Percentiles rank a stretch among this genome's conserved stretches.
Evolutionary conservation across 2,888 invertebrate species (phyloP).

Genomic region (Rotaria macrura): DNA sequence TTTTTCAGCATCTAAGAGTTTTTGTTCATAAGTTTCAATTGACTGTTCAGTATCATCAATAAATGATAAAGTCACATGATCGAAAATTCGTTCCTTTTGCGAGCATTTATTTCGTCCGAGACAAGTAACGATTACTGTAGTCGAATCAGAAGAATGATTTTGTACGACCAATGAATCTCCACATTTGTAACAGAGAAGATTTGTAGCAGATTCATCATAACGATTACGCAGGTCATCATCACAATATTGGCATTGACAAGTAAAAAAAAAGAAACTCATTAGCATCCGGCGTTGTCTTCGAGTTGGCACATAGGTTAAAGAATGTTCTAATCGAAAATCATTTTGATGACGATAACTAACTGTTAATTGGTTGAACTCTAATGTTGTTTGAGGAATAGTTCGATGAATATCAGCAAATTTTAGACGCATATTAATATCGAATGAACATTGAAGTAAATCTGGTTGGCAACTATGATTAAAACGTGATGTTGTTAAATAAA

Average conservation of each 20-base stretch:
- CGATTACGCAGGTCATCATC: background rate
- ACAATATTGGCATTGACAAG: background rate
- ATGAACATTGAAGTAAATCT: background rate
- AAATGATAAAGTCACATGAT: background rate
- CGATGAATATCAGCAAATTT: background rate
- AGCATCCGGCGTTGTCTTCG: background rate
- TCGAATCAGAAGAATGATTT: background rate
- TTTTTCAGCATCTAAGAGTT: background rate
- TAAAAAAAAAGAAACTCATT: background rate
- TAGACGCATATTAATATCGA: background rate
- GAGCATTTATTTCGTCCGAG: background rate
- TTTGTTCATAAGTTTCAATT: background rate
- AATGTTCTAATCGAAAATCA: background rate
- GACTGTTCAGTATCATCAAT: background rate
- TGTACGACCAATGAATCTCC: background rate
- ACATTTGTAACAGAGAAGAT: background rate
- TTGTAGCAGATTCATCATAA: background rate
- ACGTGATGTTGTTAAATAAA: background rate
- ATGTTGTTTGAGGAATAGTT: background rate
- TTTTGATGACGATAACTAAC: background rate
- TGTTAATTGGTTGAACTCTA: background rate
- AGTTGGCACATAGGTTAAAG: background rate
- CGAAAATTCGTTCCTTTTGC: background rate
- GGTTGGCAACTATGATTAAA: conserved; percentile 3
- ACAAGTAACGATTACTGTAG: background rate